Evolutionary conservation across 2,888 invertebrate genomes (phyloP), one percentile per base, ranked within the genome.

Genomic region (Leptopilina syphax): DNA sequence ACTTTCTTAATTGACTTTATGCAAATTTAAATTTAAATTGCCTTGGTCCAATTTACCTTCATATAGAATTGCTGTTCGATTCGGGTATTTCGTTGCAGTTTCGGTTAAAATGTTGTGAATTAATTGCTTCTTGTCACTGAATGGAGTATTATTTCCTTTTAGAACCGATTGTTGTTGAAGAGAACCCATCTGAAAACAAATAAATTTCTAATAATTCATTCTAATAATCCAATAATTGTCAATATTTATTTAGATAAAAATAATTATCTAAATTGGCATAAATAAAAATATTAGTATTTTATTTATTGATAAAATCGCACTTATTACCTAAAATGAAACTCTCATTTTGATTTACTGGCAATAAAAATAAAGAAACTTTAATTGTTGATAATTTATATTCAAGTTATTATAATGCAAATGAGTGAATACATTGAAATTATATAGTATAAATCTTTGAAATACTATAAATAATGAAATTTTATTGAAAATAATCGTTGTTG

Each of bases 121-220:
- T 0, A 94, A 93, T 1, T 93, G 93, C 0, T 85, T 85, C 4
- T 85, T 84, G 13, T 82, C 83, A 24, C 80, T 78, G 7, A 84
- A 77, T 57, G 80, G 83, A 2, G 84, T 80, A 34, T 86, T 84
- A 0, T 86, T 84, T 34, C 92, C 92, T 87, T 94, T 94, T 73
- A 96, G 92, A 83, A 96, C 94, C 0, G 96, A 96, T 81, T 95
- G 92, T 87, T 96, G 95, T 79, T 96, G 96, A 86, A 96, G 92
- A 4, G 96, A 95, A 77, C 96, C 96, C 96, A 97, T 97, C 88
- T 90, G 83, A 10, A 77, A 81, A 57, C 12, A 6, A 78, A 78
- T 12, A 0, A 65, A 60, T 13, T 0, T 12, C 44, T 68, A 68
- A 68, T 4, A 18, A 10, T 44, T 24, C 18, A 3, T 68, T 6